phyloP scores from a whole-genome alignment of 37 sponge, comb jelly and placozoan genomes.

The Aphrocallistes beatrix region DNA sequence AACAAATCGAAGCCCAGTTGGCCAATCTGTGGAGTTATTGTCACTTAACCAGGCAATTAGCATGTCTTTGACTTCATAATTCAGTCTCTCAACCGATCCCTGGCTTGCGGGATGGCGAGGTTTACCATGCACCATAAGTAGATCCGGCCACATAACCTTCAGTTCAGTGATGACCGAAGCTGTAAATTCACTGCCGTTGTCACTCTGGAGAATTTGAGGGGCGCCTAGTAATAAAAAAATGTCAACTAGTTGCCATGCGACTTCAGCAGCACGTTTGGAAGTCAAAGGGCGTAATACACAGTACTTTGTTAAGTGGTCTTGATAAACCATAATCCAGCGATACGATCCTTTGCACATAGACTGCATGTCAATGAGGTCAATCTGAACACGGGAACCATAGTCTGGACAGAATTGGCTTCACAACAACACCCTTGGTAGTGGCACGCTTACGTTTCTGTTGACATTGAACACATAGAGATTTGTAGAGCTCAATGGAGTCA shows the following conservation, averaged over 20 bases:
- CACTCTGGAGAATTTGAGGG: not conserved
- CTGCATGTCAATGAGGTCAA: too few species aligned
- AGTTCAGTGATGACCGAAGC: not conserved
- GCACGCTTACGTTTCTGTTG: too few species aligned
- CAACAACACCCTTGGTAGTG: too few species aligned
- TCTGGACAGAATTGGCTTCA: too few species aligned
- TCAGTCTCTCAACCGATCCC: not conserved
- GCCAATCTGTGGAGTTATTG: not conserved
- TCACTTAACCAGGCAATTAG: not conserved
- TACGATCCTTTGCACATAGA: not conserved
- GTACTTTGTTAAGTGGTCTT: not conserved
- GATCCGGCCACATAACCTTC: not conserved
- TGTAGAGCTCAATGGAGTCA: too few species aligned
- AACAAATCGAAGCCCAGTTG: not conserved
- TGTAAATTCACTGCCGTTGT: not conserved
- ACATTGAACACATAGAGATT: too few species aligned
- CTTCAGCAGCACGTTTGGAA: not conserved
- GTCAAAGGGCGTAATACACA: not conserved
- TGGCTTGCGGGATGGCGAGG: not conserved
- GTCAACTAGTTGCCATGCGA: not conserved
- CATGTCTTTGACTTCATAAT: not conserved
- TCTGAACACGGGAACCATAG: too few species aligned
- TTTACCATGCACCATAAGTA: not conserved
- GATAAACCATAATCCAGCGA: not conserved
- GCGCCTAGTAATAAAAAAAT: not conserved